Conservation (phyloP, 2,888 invertebrate genomes). For the Cosmopolites sordidus region DNA sequence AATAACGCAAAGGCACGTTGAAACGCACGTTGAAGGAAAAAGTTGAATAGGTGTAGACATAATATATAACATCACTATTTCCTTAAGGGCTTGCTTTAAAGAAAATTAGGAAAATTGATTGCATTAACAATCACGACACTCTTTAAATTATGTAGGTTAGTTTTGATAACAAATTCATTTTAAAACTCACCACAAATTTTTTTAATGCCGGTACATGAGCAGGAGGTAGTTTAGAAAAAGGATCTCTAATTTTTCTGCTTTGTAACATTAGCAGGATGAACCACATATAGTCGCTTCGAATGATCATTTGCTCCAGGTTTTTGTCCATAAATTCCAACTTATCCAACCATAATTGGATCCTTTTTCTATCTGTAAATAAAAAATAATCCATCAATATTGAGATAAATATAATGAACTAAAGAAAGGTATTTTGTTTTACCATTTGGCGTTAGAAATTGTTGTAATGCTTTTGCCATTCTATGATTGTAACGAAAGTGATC, state of each 20-base stretch:
- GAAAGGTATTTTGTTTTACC: too few relatives aligned
- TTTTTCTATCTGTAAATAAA: slow-evolving; percentile 16
- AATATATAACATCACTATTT: too few relatives aligned
- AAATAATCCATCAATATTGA: neutral
- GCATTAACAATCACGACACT: too few relatives aligned
- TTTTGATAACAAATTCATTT: too few relatives aligned
- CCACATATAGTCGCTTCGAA: slow-evolving; percentile 49
- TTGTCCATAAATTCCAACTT: slow-evolving; percentile 42
- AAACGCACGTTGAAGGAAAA: too few relatives aligned
- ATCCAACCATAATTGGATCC: slow-evolving; percentile 45
- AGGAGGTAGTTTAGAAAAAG: slow-evolving; percentile 45
- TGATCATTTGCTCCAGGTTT: slow-evolving; percentile 35
- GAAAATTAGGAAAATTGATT: too few relatives aligned
- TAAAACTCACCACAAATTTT: slow-evolving; percentile 34
- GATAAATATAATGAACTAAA: too few relatives aligned
- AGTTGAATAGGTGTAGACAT: too few relatives aligned
- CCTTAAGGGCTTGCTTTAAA: too few relatives aligned
- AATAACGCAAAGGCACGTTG: too few relatives aligned
- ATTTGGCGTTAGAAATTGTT: slow-evolving; percentile 44
- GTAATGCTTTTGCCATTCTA: slow-evolving; percentile 47
- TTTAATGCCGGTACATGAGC: slow-evolving; percentile 40
- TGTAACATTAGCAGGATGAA: slow-evolving; percentile 48
- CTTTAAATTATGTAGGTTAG: too few relatives aligned
- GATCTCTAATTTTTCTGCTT: slow-evolving; percentile 44
- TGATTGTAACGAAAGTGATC: slow-evolving; percentile 46